Base-by-base conservation (phyloP, 1,140 invertebrate species). In the Drosophila biarmipes region DNA sequence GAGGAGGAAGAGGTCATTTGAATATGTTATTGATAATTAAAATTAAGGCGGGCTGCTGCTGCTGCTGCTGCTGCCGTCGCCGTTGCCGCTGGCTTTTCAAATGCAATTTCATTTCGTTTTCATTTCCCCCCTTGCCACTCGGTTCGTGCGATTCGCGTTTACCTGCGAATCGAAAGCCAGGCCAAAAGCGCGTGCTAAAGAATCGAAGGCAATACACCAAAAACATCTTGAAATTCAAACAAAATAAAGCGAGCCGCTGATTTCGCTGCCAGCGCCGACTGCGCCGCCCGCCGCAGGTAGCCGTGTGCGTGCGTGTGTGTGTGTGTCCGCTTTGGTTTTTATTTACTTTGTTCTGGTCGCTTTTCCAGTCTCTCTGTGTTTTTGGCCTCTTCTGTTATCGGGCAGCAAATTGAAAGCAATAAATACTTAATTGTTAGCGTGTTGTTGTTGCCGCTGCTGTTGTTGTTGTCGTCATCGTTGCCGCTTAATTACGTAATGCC, bases 341-440 rank as follows among this genome's bases (percentile, higher is more conserved):
- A 73, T 73, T 73, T 73, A 63, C 45, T 64, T 73, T 74, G 51
- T 37, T 62, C 24, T 59, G 75, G 45, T 49, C 31, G 27, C 15
- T 59, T 48, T 78, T 61, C 24, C 17, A 29, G 11, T 55, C 34
- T 57, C 17, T 45, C n/a, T 37, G 27, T 19, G 59, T 66, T 58
- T 64, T 59, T 40, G 53, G 49, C 51, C 43, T 59, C 40, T 66
- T 43, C 40, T 53, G 71, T 86, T 86, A 86, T 86, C 81, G 73
- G 68, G 46, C 78, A 72, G 82, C 66, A 87, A 86, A 78, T 82
- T 82, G 74, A 87, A 82, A 78, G 82, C 75, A 87, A 86, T 86
- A 86, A 86, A 87, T 87, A 82, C 62, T 89, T 82, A 87, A 87
- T 87, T 87, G 78, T 76, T 87, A 67, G 73, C 55, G 52, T 40